Evolutionary conservation across 2,888 invertebrate genomes (phyloP), one percentile per base, ranked within the genome.

Genomic region (Lacanobia wlatinum): DNA sequence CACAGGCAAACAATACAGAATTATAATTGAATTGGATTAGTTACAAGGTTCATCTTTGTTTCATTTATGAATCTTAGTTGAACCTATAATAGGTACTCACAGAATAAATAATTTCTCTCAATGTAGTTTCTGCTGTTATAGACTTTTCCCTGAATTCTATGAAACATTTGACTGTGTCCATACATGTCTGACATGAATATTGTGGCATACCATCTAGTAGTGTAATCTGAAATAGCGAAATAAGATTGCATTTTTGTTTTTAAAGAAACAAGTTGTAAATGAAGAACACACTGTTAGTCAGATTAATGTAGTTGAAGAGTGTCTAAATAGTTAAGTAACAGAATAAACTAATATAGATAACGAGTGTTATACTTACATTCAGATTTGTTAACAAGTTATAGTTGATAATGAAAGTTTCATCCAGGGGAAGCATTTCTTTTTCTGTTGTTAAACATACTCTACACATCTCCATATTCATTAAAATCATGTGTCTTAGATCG

Each of bases 331-430:
- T 50, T 43, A 9, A 40, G 9, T n/a, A 34, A 55, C 16, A 23
- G 6, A 28, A 38, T 43, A 23, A 60, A 50, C 1, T 10, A 55
- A 38, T 46, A 50, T 23, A 58, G 48, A 48, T 56, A 50, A 40
- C 12, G 9, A 52, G 38, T 0, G 23, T n/a, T 46, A 52, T 0
- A 87, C 91, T 91, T 87, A 94, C 94, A 75, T 90, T 86, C 55
- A 95, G 83, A 85, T 89, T 88, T n/a, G 94, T 94, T 14, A 95
- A 83, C 61, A 91, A 78, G 78, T 94, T 94, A 80, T 91, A 95
- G 61, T 88, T 89, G 18, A 14, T 73, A 46, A 92, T 75, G 67
- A 90, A 90, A 67, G 65, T 73, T 75, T 91, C 90, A 80, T 93
- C 87, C 52, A 94, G 71, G 28, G 80, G 81, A 59, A 86, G 73